These are phyloP conservation scores for Montipora cactus DNA, from an alignment of 64 coral and sea anemone genomes.

Conservation along the genomic window DNA sequence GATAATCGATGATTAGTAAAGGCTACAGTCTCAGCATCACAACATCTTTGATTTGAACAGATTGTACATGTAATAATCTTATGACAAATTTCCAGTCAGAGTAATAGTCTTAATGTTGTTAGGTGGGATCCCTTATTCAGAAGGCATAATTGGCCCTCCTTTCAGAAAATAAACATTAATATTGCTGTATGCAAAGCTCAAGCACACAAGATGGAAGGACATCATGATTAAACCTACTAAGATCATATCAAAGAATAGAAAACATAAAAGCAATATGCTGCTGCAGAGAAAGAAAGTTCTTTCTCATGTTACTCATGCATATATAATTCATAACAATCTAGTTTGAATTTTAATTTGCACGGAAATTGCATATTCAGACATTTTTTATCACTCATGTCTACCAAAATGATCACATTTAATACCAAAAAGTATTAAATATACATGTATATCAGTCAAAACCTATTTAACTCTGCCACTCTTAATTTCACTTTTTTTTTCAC, in stretches of 20 bases:
- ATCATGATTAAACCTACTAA: conserved; percentile 13
- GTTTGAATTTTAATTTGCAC: conserved; percentile 22
- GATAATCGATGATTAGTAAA: neutral
- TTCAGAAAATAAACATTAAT: neutral
- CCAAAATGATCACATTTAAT: conserved; percentile 22
- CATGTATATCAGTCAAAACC: conserved; percentile 20
- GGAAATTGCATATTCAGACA: conserved; percentile 7
- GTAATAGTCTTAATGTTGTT: neutral
- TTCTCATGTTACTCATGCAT: neutral
- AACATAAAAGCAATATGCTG: conserved; percentile 13
- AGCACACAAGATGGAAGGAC: neutral
- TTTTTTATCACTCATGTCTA: conserved; percentile 1
- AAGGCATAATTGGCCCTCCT: neutral
- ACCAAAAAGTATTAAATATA: conserved; percentile 2
- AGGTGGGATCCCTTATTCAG: neutral
- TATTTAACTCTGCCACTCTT: conserved; percentile 1
- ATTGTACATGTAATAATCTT: too few species aligned
- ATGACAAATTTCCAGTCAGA: neutral
- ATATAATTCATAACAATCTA: conserved; percentile 24
- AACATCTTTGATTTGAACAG: too few species aligned
- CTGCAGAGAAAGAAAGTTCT: neutral
- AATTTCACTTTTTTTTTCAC: neutral
- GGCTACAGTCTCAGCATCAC: neutral
- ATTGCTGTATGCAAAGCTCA: neutral
- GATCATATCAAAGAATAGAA: conserved; percentile 16